phyloP scores from a whole-genome alignment of 1,140 invertebrate genomes.

The Heliconius eleuchia region DNA sequence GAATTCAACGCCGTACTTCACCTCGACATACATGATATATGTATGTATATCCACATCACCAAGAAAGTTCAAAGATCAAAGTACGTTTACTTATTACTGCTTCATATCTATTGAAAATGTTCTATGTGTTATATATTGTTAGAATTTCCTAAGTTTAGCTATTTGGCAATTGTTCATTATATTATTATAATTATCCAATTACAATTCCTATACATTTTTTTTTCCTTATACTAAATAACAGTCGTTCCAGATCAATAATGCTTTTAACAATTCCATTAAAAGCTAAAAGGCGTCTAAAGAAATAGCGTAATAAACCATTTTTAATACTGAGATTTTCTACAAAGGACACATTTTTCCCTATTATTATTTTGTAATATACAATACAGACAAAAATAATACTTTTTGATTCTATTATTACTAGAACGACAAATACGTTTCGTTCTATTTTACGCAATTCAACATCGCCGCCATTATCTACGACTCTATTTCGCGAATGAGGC shows the following conservation, averaged over 20 bases:
- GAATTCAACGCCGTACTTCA: too few relatives aligned
- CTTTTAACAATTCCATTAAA: conserved; percentile 13
- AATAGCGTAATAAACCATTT: conserved; percentile 6
- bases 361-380: background rate
- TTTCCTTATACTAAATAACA: background rate
- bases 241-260: conserved; percentile 17
- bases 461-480: too few relatives aligned
- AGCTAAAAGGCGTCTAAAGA: background rate
- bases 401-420: too few relatives aligned
- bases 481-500: too few relatives aligned
- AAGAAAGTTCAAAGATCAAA: too few relatives aligned
- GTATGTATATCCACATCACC: too few relatives aligned
- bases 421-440: too few relatives aligned
- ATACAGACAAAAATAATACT: background rate
- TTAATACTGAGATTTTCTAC: background rate
- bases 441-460: too few relatives aligned
- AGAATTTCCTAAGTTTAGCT: background rate
- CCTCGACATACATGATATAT: too few relatives aligned
- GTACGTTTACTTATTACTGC: too few relatives aligned
- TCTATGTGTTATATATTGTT: too few relatives aligned
- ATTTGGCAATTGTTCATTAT: background rate
- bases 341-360: background rate
- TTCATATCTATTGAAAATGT: too few relatives aligned
- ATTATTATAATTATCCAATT: background rate
- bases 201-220: background rate